phyloP scores from a whole-genome alignment of 2,888 invertebrate genomes.

The Tipula confusa region DNA sequence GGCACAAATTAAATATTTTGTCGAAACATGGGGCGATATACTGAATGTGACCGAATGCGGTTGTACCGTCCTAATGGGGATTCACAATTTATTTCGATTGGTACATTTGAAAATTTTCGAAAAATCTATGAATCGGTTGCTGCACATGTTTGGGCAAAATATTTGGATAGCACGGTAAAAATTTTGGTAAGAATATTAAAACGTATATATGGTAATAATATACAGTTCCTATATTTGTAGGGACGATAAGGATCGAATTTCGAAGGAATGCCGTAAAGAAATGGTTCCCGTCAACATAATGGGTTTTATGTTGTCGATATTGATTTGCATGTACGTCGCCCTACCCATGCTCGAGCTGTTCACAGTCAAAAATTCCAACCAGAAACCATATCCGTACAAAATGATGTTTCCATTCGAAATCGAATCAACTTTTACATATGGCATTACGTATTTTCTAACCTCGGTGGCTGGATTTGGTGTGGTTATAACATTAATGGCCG shows the following conservation, averaged over 20 bases:
- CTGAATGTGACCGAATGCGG: constrained; percentile 47
- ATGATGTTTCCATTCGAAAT: constrained; percentile 48
- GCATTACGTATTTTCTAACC: constrained; percentile 45
- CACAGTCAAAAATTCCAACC: constrained; percentile 30
- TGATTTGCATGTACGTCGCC: constrained; percentile 47
- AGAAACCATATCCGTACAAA: constrained; percentile 49
- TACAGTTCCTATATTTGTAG: constrained; percentile 37
- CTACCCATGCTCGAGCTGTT: constrained; percentile 44
- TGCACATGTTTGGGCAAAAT: constrained; percentile 42
- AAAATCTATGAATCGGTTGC: constrained; percentile 40
- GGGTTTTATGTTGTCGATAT: constrained; percentile 43
- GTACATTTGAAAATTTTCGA: constrained; percentile 45
- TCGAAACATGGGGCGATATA: constrained; percentile 44
- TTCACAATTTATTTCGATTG: constrained; percentile 45
- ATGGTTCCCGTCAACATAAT: constrained; percentile 44
- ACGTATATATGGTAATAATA: not conserved
- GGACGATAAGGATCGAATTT: constrained; percentile 38
- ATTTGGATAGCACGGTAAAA: constrained; percentile 47
- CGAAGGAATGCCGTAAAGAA: constrained; percentile 41
- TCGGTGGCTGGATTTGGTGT: constrained; percentile 47
- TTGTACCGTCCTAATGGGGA: constrained; percentile 48
- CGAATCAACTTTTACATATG: constrained; percentile 42
- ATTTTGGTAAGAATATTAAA: not conserved
- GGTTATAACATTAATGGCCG: constrained; percentile 47
- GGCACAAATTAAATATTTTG: constrained; percentile 44